Base-by-base conservation (phyloP, 2,888 invertebrate genomes). In the Augiades crinisus region DNA sequence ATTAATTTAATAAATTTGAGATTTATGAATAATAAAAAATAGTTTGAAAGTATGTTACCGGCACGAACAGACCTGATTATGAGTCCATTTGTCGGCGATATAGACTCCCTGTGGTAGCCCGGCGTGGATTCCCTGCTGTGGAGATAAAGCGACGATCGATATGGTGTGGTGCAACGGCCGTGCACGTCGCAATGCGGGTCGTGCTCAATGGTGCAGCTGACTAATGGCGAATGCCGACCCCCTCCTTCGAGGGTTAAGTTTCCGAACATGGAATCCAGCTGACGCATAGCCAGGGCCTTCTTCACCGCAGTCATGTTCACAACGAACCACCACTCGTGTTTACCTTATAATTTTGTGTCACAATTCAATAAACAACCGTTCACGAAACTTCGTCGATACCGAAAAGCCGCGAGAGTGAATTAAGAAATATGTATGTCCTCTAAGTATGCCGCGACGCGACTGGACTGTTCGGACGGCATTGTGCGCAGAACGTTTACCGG, bases 171-270 rank as follows among this genome's bases (percentile, higher is more conserved):
- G 71, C 83, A 85, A 27, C 88, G 80, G 33, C 94, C 94, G 75
- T 95, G 95, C 24, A 95, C 93, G 67, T 94, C 94, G 72, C 95
- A 95, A 57, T 92, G 92, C 57, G 90, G 87, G 75, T 89, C 89
- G 65, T 85, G 83, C 63, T 93, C 93, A 41, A 91, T 85, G 65
- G 91, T 90, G 31, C 91, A 90, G 72, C 79, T 87, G 61, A 88
- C 88, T 46, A 81, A 59, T 41, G 89, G 82, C 51, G 84, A 86
- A 53, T 78, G 79, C 38, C 86, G 78, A 46, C 86, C 84, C 66
- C 79, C 81, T 31, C 80, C 82, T 31, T 92, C 93, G 64, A 94
- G 71, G 70, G 90, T 92, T 65, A 93, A 91, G 67, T 92, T 93
- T 58, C 90, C 91, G 81, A 95, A 95, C 72, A 95, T 91, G 36